phyloP scores from a whole-genome alignment of 2,797 vertebrate genomes.

The Gila robusta region DNA sequence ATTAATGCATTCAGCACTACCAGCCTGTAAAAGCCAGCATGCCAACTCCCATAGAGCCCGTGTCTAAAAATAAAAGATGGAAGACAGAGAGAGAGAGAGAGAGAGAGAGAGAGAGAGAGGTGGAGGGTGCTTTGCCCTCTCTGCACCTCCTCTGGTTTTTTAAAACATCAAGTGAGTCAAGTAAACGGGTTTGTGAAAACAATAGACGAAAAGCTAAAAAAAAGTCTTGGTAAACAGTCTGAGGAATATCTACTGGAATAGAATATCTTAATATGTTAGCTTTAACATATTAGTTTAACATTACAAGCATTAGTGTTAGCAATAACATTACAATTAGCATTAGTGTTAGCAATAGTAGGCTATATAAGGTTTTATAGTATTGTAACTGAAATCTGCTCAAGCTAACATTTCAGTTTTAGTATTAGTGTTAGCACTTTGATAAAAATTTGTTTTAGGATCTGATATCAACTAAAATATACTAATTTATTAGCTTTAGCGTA shows the following conservation, averaged over 20 bases:
- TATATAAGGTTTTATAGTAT: not conserved
- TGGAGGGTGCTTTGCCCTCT: slow-evolving; percentile 15
- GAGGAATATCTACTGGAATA: not conserved
- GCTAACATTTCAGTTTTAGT: not conserved
- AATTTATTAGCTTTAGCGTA: not conserved
- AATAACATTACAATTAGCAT: too few relatives aligned
- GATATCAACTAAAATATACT: not conserved
- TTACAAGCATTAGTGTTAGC: too few relatives aligned
- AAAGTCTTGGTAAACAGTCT: not conserved
- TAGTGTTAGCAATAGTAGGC: not conserved
- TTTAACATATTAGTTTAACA: not conserved
- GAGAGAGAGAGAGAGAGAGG: not conserved
- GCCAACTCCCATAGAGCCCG: slow-evolving; percentile 68
- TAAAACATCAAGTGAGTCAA: slow-evolving; percentile 31
- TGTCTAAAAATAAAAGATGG: slow-evolving; percentile 78
- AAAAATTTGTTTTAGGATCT: not conserved
- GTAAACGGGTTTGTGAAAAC: not conserved
- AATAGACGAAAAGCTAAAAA: not conserved
- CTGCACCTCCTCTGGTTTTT: slow-evolving; percentile 26
- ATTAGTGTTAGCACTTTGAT: not conserved
- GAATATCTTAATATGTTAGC: not conserved
- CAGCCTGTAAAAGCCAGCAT: slow-evolving; percentile 63
- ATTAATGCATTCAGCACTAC: slow-evolving; percentile 69
- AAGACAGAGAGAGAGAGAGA: slow-evolving; percentile 42
- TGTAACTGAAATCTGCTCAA: too few relatives aligned